phyloP scores from a whole-genome alignment of 2,888 invertebrate species.

The Aquatica leii region DNA sequence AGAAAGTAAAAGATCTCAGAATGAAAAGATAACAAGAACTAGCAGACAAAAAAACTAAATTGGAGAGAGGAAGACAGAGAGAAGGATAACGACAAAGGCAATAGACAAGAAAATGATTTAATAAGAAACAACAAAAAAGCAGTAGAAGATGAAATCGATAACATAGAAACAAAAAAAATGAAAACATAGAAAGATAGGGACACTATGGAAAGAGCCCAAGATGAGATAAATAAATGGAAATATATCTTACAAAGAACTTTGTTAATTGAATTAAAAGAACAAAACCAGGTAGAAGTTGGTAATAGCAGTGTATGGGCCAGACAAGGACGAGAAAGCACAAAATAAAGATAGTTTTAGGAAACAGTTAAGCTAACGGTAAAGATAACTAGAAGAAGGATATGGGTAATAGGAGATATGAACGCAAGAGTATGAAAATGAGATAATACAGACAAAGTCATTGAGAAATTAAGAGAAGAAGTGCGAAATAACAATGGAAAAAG shows the following conservation, averaged over 20 bases:
- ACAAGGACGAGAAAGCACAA: slow-evolving; percentile 15
- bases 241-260: no score
- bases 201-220: no score
- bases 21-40: no score
- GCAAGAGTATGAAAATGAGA: slow-evolving; percentile 13
- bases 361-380: slow-evolving; percentile 9
- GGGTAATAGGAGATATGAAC: slow-evolving; percentile 15
- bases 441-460: slow-evolving; percentile 7
- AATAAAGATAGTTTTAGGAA: slow-evolving; percentile 31
- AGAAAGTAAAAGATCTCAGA: no score
- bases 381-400: slow-evolving; percentile 11
- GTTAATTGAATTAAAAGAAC: no score
- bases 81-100: not conserved
- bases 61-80: not conserved
- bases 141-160: not conserved
- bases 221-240: no score
- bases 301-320: no score
- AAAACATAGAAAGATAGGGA: no score
- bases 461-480: slow-evolving; percentile 11
- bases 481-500: no score
- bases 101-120: not conserved
- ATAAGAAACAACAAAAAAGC: not conserved
- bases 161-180: no score
- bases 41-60: not conserved
- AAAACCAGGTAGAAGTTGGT: slow-evolving; percentile 12